Evolutionary conservation across 1,140 invertebrate species (phyloP), one percentile per base, ranked within the genome.

Genomic region (Homarus americanus): DNA sequence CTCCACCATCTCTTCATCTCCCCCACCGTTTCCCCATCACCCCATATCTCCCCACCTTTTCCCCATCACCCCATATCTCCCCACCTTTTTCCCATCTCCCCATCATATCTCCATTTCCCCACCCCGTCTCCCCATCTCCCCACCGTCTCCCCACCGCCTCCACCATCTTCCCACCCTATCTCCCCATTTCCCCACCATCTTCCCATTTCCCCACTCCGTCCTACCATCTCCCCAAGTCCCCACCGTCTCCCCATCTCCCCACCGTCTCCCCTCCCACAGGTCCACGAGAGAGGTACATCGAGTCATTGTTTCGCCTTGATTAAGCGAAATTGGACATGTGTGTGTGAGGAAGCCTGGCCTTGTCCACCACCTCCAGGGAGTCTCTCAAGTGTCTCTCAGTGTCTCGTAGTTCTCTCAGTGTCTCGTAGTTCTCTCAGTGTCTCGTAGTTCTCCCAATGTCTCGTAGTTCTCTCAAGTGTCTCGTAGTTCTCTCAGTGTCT

Each of bases 301-400:
- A 32, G n/a, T 28, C 28, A 69, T 69, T 69, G 63, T 69, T 28
- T 69, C 24, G 17, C 63, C 63, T 69, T 69, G 63, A 69, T 69
- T 69, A 69, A 69, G 63, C 63, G 63, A 69, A 69, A 69, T 69
- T 69, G 63, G n/a, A 69, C 63, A 69, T 69, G 63, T 32, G 63
- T 2, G 24, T 32, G n/a, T 32, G 63, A 69, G 63, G 63, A 69
- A 5, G 5, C 9, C n/a, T 69, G n/a, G n/a, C 9, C n/a, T 7
- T 69, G n/a, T 69, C 63, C 5, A 49, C 44, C 5, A 5, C 44
- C 44, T 49, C 12, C 12, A 7, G 44, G 44, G 44, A 15, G 4
- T 58, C 53, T 20, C 53, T 58, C 24, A 15, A 24, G 17, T 20
- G 15, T 58, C 53, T 58, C 20, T 20, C 20, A 20, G 4, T 58